Percentiles rank a stretch among this genome's conserved stretches.
phyloP scores from a whole-genome alignment of 2,113 vertebrate genomes.

The Axis porcinus region DNA sequence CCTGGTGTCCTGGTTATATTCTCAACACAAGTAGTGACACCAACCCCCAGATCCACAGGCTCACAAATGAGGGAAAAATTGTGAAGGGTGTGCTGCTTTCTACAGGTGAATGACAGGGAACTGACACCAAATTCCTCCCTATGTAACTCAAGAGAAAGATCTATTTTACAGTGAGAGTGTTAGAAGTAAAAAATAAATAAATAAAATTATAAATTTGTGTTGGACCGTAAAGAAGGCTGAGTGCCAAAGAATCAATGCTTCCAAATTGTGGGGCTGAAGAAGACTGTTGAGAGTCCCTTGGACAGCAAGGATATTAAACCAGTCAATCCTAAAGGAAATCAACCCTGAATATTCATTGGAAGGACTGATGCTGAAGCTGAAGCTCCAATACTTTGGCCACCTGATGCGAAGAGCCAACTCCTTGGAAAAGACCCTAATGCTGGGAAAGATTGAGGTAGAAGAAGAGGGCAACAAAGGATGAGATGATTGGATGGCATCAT shows the following conservation, averaged over 20 bases:
- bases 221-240: neutral
- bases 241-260: neutral
- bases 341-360: neutral
- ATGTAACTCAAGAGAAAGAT: neutral
- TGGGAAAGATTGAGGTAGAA: neutral
- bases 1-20: neutral
- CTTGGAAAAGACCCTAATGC: neutral
- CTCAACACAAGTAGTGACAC: neutral
- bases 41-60: neutral
- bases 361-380: neutral
- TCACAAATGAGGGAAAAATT: neutral
- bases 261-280: neutral
- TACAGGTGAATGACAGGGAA: neutral
- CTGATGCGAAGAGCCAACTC: neutral
- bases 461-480: neutral
- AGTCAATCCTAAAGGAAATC: neutral
- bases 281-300: neutral
- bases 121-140: neutral
- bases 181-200: neutral
- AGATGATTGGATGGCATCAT: neutral
- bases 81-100: neutral
- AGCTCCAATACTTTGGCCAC: neutral
- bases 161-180: neutral
- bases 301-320: neutral
- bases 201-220: neutral